Base-by-base conservation (phyloP, 2,113 vertebrate genomes). In the Hippocampus abdominalis region DNA sequence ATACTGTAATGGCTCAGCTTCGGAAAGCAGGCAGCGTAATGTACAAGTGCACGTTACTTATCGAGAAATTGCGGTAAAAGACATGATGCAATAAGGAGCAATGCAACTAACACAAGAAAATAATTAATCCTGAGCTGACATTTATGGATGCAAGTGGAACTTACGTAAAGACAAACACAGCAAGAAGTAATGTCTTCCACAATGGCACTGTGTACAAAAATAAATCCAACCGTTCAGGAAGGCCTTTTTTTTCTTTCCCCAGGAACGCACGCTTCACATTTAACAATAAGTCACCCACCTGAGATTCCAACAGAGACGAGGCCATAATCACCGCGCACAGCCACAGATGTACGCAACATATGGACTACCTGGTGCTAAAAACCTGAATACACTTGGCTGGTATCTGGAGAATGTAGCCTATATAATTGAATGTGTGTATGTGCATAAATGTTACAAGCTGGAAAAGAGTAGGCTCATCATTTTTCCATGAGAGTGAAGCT, bases 211-310 rank as follows among this genome's bases (percentile, higher is more conserved):
- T 49, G 73, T 8, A 46, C 62, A 68, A n/a, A 64, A 56, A 70
- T 77, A 69, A 75, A 69, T 27, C 59, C 51, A 70, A 81, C 66
- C 73, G 67, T 68, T 53, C 71, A 74, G 80, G 69, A 70, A 80
- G 74, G 71, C 42, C 66, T 76, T 42, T 16, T 44, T 46, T 63
- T 23, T n/a, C 11, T n/a, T 57, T 48, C 54, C 13, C 57, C 53
- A 61, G 71, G 75, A 25, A 4, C 18, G 73, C 48, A 82, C 53
- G 66, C 82, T 70, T 80, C 56, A 57, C 66, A 27, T 78, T 88
- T 76, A 71, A 67, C 82, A 72, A 68, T 79, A 82, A 84, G 67
- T 88, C 77, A 80, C 73, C 78, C 79, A 77, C 68, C 80, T 71
- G 76, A 72, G 74, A 74, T 75, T 72, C 86, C 75, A 72, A 77